These are phyloP conservation scores for Drosophila testacea DNA, from an alignment of 2,888 invertebrate genomes.

Conservation along the genomic window DNA sequence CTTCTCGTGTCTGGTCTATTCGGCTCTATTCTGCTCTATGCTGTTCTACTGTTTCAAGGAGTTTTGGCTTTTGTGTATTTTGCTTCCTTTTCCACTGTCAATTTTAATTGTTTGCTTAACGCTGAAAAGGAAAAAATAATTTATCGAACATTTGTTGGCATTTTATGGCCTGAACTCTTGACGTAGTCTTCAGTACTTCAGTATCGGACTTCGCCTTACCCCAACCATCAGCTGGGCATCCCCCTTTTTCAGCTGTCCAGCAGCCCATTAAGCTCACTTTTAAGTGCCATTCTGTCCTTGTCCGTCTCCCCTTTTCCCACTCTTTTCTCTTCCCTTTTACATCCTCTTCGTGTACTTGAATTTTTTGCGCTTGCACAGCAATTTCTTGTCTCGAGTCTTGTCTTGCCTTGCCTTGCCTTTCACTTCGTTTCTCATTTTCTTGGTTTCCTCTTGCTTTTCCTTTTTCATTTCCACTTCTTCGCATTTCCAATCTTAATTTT, in stretches of 20 bases:
- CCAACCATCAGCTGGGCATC: not conserved
- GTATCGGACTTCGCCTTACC: not conserved
- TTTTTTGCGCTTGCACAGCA: conserved; percentile 74
- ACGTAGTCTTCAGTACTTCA: conserved; percentile 52
- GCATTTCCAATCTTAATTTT: conserved; percentile 78
- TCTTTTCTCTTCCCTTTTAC: conserved; percentile 16
- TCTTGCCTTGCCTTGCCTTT: conserved; percentile 39
- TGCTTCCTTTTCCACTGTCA: conserved; percentile 53
- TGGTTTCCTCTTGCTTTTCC: conserved; percentile 33
- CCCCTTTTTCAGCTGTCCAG: conserved; percentile 9
- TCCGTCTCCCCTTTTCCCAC: conserved; percentile 9
- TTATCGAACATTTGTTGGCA: conserved; percentile 61
- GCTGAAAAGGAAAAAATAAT: conserved; percentile 40
- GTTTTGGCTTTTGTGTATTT: conserved; percentile 38
- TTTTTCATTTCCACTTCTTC: conserved; percentile 46
- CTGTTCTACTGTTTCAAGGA: conserved; percentile 37
- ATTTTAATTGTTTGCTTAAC: conserved; percentile 71
- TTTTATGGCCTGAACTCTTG: conserved; percentile 73
- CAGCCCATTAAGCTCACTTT: conserved; percentile 73
- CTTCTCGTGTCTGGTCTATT: not conserved
- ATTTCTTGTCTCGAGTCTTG: conserved; percentile 39
- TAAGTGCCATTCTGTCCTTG: conserved; percentile 69
- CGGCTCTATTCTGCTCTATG: not conserved
- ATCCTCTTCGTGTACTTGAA: conserved; percentile 63
- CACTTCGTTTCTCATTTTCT: conserved; percentile 65